phyloP scores from a whole-genome alignment of 2,113 vertebrate genomes.

The Stegastes partitus region DNA sequence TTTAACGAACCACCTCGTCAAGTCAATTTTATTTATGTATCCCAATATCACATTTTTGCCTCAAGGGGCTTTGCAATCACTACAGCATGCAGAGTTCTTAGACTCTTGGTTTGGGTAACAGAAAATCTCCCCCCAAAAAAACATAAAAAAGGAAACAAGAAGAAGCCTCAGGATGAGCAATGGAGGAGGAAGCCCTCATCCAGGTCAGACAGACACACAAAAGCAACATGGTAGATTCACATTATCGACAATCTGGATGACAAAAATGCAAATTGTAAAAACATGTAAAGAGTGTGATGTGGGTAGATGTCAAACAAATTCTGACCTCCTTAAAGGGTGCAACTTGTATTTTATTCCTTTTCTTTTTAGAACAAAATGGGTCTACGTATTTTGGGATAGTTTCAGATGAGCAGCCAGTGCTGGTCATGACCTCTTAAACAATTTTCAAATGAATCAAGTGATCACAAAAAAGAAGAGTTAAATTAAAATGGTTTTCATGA shows the following conservation, averaged over 20 bases:
- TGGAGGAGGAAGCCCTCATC: no score
- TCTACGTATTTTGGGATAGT: not conserved
- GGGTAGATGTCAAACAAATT: no score
- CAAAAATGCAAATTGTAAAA: no score
- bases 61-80: not conserved
- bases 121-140: no score
- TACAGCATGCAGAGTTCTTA: not conserved
- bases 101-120: no score
- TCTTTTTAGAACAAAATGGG: not conserved
- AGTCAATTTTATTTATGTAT: not conserved
- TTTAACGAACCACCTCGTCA: not conserved
- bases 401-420: not conserved
- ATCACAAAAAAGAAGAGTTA: not conserved
- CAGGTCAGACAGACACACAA: no score
- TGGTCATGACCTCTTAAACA: not conserved
- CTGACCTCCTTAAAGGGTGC: no score
- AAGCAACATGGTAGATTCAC: no score
- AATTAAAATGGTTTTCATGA: not conserved
- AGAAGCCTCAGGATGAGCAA: no score
- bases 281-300: no score
- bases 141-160: no score
- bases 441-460: constrained; percentile 1
- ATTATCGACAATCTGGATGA: no score
- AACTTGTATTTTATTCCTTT: not conserved
- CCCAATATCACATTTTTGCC: not conserved